Evolutionary conservation across 2,888 invertebrate species (phyloP), one percentile per base, ranked within the genome.

Genomic region (Hymenopus coronatus): DNA sequence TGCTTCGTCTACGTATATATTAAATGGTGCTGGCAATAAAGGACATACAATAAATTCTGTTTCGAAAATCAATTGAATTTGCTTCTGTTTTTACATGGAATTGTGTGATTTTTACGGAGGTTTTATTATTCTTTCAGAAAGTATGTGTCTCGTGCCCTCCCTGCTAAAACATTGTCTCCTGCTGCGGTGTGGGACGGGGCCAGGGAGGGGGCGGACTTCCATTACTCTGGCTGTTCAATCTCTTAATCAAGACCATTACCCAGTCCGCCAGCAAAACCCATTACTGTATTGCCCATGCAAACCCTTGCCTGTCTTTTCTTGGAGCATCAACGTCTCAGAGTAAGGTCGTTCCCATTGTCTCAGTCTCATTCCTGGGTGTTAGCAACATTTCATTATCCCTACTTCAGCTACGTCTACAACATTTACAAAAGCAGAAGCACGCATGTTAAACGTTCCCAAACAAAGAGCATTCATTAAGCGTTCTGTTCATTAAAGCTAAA

Each of bases 231-330:
- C 88, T 88, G 86, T 88, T 90, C 90, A 90, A 90, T 90, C 90
- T 90, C 90, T 90, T 90, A 90, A 90, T 90, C 90, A 90, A 90
- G 89, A 88, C 90, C 89, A 90, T 90, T 90, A 90, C 82, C 28
- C 82, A 40, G 82, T 33, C 83, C 54, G 87, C 46, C 88, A 88
- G 86, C 86, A 86, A 88, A 88, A 87, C 70, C 89, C 89, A 89
- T 89, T 89, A 89, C 89, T 81, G 84, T 88, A 89, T 89, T 89
- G 88, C 88, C 88, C 89, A 88, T 88, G 81, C 89, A 84, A 86
- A 88, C 83, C 46, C 88, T 70, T 15, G 54, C 70, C 20, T 28
- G 54, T 40, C 86, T 14, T n/a, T 70, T 70, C 86, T 86, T 70
- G 54, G 54, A 25, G 54, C 54, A 70, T 20, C 54, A 70, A 70